Evolutionary conservation across 1,140 invertebrate species (phyloP), one percentile per base, ranked within the genome.

Genomic region (Zaprionus camerounensis): DNA sequence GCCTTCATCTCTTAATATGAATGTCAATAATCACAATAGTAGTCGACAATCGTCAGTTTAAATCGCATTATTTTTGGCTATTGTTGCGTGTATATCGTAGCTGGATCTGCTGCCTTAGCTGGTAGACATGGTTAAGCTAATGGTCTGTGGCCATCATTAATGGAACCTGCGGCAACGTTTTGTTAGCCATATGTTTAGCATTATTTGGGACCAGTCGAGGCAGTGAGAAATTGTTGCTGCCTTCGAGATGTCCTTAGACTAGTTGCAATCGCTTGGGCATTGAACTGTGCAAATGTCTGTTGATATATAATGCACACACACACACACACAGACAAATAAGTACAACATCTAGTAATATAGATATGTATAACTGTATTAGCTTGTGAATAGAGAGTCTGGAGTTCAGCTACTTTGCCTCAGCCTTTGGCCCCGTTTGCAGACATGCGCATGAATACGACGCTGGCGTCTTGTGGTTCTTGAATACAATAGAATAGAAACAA

Each of bases 251-350:
- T 71, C 62, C 71, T 77, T 71, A 38, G 26, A 67, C 62, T 22
- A 56, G 34, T 69, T 80, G 80, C 70, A 76, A 76, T 88, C 74
- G 80, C 77, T 81, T 81, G 84, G 87, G 71, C 84, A 87, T 81
- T 87, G 84, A 87, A 87, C 84, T 87, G 81, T 81, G 71, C 78
- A 71, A 88, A 81, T 78, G 80, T 83, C 67, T 76, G 70, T 20
- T 46, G 17, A 31, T 34, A 7, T 53, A 36, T 57, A 12, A 55
- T 9, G 4, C n/a, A 51, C 38, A 57, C 36, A 31, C 6, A 31
- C 46, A 62, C 36, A 62, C 22, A 20, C 31, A 51, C 9, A 34
- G 2, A 34, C 9, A 34, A 9, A 12, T 20, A 24, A 20, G 22
- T 2, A 22, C 46, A 41, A 17, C 17, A 49, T 20, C 17, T 49